These are phyloP conservation scores for Karalla daura DNA, from an alignment of 2,797 vertebrate species.

Conservation along the genomic window DNA sequence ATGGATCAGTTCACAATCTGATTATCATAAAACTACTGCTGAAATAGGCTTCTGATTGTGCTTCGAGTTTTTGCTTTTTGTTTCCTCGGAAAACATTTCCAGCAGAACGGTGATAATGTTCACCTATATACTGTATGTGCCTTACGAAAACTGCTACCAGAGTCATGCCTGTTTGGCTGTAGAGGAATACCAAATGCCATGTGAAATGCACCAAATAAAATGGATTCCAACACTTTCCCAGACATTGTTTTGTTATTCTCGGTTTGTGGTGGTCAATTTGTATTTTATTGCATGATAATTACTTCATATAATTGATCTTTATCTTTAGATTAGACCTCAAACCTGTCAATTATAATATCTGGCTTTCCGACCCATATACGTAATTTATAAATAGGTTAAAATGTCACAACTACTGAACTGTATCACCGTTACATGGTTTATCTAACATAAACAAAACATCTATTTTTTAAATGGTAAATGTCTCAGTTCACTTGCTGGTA, in stretches of 20 bases:
- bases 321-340: background rate
- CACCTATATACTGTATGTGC: constrained; percentile 61
- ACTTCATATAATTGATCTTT: background rate
- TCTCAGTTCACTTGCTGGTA: background rate
- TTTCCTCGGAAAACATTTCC: constrained; percentile 60
- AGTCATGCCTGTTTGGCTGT: constrained; percentile 40
- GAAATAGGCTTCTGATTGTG: constrained; percentile 67
- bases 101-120: constrained; percentile 41
- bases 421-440: background rate
- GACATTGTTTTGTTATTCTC: constrained; percentile 6
- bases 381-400: background rate
- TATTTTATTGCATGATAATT: background rate
- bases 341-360: background rate
- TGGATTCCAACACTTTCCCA: constrained; percentile 27
- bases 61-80: constrained; percentile 42
- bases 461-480: background rate
- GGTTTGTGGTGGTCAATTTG: background rate
- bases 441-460: background rate
- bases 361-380: background rate
- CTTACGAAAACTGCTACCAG: constrained; percentile 44
- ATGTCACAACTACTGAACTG: background rate
- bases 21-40: constrained; percentile 72
- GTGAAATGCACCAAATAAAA: constrained; percentile 68
- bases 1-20: constrained; percentile 78
- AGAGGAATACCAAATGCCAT: constrained; percentile 32